phyloP scores from a whole-genome alignment of 2,888 invertebrate species.

The Monopis laevigella region DNA sequence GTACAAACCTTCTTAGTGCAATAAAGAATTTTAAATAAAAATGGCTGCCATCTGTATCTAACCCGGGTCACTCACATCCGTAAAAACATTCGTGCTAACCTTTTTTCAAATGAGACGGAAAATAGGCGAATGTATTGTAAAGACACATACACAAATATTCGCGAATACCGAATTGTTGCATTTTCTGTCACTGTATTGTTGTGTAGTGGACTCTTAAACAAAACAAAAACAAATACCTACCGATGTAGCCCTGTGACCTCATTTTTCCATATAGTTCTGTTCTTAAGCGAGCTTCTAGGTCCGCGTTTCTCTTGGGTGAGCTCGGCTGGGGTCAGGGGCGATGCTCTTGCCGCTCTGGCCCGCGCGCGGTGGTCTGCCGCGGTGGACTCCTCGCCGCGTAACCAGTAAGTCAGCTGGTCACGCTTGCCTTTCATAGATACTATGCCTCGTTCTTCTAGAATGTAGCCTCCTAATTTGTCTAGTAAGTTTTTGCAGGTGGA shows the following conservation, averaged over 20 bases:
- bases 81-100: too few relatives aligned
- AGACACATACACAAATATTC: too few relatives aligned
- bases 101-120: too few relatives aligned
- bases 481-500: constrained; percentile 74
- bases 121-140: too few relatives aligned
- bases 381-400: constrained; percentile 77
- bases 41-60: too few relatives aligned
- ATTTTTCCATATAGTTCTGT: constrained; percentile 67
- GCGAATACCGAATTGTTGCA: too few relatives aligned
- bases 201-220: too few relatives aligned
- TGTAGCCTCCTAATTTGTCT: constrained; percentile 78
- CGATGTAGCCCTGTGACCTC: constrained; percentile 58
- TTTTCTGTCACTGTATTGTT: too few relatives aligned
- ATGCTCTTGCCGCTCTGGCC: constrained; percentile 55
- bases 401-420: constrained; percentile 84
- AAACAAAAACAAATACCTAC: too few relatives aligned
- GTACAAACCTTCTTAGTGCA: too few relatives aligned
- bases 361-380: constrained; percentile 65
- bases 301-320: constrained; percentile 30
- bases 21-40: too few relatives aligned
- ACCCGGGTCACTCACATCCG: too few relatives aligned
- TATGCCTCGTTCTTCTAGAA: constrained; percentile 78
- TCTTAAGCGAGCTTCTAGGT: constrained; percentile 77
- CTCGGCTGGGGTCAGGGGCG: constrained; percentile 33
- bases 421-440: constrained; percentile 87